Base-by-base conservation (phyloP, 92 coral and sea anemone species). In the Phenganax stokvisi region DNA sequence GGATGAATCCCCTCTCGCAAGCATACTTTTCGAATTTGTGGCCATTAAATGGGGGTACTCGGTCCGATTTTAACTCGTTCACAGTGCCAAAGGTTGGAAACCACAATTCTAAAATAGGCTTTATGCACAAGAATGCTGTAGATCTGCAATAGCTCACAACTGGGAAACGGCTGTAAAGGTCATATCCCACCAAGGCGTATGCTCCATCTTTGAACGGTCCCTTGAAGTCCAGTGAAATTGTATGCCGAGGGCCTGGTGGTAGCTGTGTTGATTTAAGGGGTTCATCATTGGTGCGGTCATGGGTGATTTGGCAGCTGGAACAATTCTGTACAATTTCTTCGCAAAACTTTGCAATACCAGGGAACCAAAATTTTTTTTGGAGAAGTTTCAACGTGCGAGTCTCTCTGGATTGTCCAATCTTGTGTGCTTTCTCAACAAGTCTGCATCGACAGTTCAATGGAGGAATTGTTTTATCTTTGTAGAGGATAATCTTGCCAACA, bases 281-380 rank as follows among this genome's bases (percentile, higher is more conserved):
- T 5, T 37, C 47, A 5, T 37, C 5, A 5, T 37, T 1, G 47
- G 47, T 37, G 5, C 47, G 47, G 5, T 37, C 47, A 37, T 37
- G 5, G 5, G 47, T 37, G 47, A 5, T 1, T 37, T 37, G 65
- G 0, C 73, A 27, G 15, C 9, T 68, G 0, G 12, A 2, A 47
- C 73, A 68, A 20, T 29, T 68, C 54, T 68, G 11, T 47, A 68
- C 73, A 68, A 51, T 15, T 9, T 68, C 73, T 25, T 68, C 25
- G 16, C 73, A 68, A 0, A 68, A 51, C 25, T 20, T 68, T 0
- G 73, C 73, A 47, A 68, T 68, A 5, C 73, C 73, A 0, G 73
- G 47, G 25, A 17, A 68, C 73, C 51, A 68, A 29, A 68, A 7
- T n/a, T 29, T 68, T 68, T 68, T 51, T 47, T 20, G 73, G 8